Base-by-base conservation (phyloP, 2,113 vertebrate species). In the Ascaphus truei region DNA sequence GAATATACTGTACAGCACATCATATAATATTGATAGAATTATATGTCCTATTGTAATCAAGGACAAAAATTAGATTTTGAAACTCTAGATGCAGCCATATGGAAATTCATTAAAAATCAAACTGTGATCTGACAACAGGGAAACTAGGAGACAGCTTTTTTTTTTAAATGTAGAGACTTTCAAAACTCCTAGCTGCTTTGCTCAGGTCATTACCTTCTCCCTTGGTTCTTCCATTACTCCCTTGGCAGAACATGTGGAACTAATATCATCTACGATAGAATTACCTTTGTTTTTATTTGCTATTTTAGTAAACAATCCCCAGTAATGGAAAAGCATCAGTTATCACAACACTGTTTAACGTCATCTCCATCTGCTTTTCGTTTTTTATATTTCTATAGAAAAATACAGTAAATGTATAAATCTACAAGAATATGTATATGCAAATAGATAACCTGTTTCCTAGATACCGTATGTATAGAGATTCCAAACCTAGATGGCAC, bases 191-290 rank as follows among this genome's bases (percentile, higher is more conserved):
- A 7, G 22, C 36, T 37, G 22, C 48, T 36, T 30, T 25, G 31
- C 36, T 30, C 51, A 63, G 61, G 22, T 36, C 61, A 63, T 63
- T 63, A 63, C 61, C 18, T 63, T 51, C 61, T 37, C 45, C 7
- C n/a, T 4, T 63, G 30, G 31, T n/a, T 20, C 30, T 34, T 37
- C 45, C 45, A 51, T 63, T 63, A 36, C 30, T 51, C 31, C 13
- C 45, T 51, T 63, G 61, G 31, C 45, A 51, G 16, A 63, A 51
- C 61, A 63, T 36, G 41, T 48, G 18, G 31, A 63, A 51, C 45
- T 37, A 63, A 63, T 51, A 51, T 51, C 41, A 20, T 15, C 43
- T 51, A 36, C 31, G 15, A 55, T 55, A 30, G 18, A 31, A 55
- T 55, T 55, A 31, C 9, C 27, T 18, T 31, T 30, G n/a, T 23